Conservation (phyloP, 2,797 vertebrate species). For the Paedocypris micromegethes region DNA sequence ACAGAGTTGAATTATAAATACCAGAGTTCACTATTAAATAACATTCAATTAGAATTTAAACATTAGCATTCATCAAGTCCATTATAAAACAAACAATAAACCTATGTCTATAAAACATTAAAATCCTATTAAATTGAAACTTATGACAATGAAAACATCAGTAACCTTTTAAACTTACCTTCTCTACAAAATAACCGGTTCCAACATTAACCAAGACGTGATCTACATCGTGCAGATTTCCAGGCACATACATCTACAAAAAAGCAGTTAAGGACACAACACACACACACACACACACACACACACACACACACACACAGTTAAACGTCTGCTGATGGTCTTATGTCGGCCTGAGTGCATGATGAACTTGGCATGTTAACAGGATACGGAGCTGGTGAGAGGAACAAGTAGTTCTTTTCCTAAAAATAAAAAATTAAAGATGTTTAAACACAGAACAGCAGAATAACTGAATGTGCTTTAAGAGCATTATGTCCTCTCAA, state of each 20-base stretch:
- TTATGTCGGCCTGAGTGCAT: background rate
- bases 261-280: slow-evolving; percentile 61
- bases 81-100: too few relatives aligned
- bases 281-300: background rate
- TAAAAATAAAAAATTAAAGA: slow-evolving; percentile 51
- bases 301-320: background rate
- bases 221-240: slow-evolving; percentile 81
- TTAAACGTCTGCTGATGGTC: background rate
- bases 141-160: too few relatives aligned
- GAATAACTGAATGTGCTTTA: background rate
- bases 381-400: slow-evolving; percentile 95
- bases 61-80: too few relatives aligned
- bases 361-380: slow-evolving; percentile 16
- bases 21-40: too few relatives aligned
- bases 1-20: too few relatives aligned
- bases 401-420: slow-evolving; percentile 91
- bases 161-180: slow-evolving; percentile 65
- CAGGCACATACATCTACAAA: slow-evolving; percentile 90
- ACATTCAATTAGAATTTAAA: too few relatives aligned
- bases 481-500: background rate
- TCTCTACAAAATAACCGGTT: slow-evolving; percentile 95
- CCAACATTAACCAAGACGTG: slow-evolving; percentile 85
- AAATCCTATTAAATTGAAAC: background rate
- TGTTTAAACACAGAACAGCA: background rate
- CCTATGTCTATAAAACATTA: too few relatives aligned